These are phyloP conservation scores for Dicyrtomina minuta DNA, from an alignment of 2,888 invertebrate genomes.

Conservation along the genomic window DNA sequence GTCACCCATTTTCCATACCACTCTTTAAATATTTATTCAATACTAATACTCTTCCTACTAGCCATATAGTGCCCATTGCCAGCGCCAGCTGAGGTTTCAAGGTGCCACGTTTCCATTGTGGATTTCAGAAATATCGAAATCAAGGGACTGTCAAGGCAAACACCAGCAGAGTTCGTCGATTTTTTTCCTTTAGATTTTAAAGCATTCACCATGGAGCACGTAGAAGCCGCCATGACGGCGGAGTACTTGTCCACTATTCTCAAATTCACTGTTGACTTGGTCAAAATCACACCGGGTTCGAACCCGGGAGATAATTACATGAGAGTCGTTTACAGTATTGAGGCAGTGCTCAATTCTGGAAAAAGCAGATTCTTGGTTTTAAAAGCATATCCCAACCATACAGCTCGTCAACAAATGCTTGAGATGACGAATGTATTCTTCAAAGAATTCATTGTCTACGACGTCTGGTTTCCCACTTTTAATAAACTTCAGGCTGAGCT, in stretches of 20 bases:
- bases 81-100: too few relatives aligned
- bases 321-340: constrained; percentile 26
- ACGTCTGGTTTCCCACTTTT: constrained; percentile 37
- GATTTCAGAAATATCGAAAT: too few relatives aligned
- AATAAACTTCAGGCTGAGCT: constrained; percentile 29
- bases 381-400: constrained; percentile 39
- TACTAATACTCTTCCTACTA: too few relatives aligned
- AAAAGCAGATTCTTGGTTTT: constrained; percentile 28
- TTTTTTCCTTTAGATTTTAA: too few relatives aligned
- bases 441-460: constrained; percentile 40
- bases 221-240: constrained; percentile 3
- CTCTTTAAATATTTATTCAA: too few relatives aligned
- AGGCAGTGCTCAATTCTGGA: constrained; percentile 10
- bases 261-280: constrained; percentile 13
- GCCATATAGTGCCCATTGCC: too few relatives aligned
- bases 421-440: constrained; percentile 39
- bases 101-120: too few relatives aligned
- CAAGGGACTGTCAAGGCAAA: too few relatives aligned
- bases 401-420: constrained; percentile 39
- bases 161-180: too few relatives aligned
- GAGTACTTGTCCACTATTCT: constrained; percentile 17
- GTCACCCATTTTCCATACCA: too few relatives aligned
- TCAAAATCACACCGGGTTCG: constrained; percentile 12
- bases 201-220: constrained; percentile 13
- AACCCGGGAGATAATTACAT: constrained; percentile 35